Base-by-base conservation (phyloP, 2,888 invertebrate species). In the Platycheirus rosarum region DNA sequence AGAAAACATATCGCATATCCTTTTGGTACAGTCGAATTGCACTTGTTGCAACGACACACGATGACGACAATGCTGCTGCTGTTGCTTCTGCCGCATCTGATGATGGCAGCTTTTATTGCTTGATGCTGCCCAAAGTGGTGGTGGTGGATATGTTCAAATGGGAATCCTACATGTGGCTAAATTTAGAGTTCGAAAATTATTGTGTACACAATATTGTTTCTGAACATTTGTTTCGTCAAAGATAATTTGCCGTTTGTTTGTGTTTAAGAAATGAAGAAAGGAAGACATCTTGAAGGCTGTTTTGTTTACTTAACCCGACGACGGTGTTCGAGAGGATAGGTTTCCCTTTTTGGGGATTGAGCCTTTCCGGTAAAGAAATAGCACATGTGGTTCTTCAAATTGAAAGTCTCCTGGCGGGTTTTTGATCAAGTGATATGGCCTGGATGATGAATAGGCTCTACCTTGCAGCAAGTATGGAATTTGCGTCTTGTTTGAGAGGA, bases 1-100 rank as follows among this genome's bases (percentile, higher is more conserved):
- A 82, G 82, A 82, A 82, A 82, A 69, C 82, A 82, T 77, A 82
- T 76, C 77, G 73, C 82, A 77, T 82, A 82, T 82, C 82, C 77
- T 77, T n/a, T n/a, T 77, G 71, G 68, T 69, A 49, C 55, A 80
- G 76, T 77, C 82, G 71, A 77, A 82, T 82, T 82, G 82, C 82
- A 82, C 82, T 82, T 82, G 82, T 82, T 82, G 77, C 82, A 55
- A 71, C 66, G 76, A 63, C 70, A 48, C 7, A 23, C 60, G 65
- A 55, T 51, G 42, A 37, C 48, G 48, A 49, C 9, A 23, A 32
- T 40, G 42, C 3, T 18, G 57, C 18, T 13, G 49, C 29, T 6
- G 23, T 23, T 23, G 6, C 23, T n/a, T 23, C 23, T 23, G 23
- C 6, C n/a, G n/a, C n/a, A n/a, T n/a, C 26, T 32, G 29, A 32